Conservation (phyloP, 2,888 invertebrate species). For the Eurois occulta region DNA sequence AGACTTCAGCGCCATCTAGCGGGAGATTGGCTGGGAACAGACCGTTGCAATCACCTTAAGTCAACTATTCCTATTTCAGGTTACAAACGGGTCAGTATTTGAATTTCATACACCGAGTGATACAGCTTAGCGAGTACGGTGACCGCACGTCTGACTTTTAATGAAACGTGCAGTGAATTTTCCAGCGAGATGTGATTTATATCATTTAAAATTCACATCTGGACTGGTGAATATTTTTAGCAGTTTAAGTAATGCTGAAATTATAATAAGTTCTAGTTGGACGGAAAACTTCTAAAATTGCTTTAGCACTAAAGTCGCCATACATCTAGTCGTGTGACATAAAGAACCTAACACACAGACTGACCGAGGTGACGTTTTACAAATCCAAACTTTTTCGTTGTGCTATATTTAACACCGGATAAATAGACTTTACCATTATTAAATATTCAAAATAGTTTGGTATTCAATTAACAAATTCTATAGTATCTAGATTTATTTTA, state of each 20-base stretch:
- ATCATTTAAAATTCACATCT: slow-evolving; percentile 46
- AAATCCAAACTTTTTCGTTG: neutral
- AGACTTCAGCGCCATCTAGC: too few relatives aligned
- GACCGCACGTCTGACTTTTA: slow-evolving; percentile 63
- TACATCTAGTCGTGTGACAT: too few relatives aligned
- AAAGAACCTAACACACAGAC: neutral
- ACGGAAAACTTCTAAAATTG: neutral
- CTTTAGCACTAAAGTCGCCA: neutral
- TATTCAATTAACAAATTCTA: neutral
- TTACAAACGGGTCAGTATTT: slow-evolving; percentile 63
- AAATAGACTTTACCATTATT: neutral
- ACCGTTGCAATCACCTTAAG: too few relatives aligned
- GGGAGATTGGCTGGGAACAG: too few relatives aligned
- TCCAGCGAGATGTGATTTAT: slow-evolving; percentile 40
- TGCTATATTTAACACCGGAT: neutral
- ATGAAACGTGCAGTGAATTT: slow-evolving; percentile 54
- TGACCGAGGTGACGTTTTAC: neutral
- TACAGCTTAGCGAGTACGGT: slow-evolving; percentile 56
- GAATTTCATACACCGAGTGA: slow-evolving; percentile 65
- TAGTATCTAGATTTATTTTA: neutral
- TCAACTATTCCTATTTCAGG: slow-evolving; percentile 57
- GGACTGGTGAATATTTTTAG: neutral
- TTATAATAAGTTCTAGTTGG: neutral
- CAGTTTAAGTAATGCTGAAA: neutral
- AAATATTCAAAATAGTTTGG: neutral